Base-by-base conservation (phyloP, 2,797 vertebrate genomes). In the Neosalanx taihuensis region DNA sequence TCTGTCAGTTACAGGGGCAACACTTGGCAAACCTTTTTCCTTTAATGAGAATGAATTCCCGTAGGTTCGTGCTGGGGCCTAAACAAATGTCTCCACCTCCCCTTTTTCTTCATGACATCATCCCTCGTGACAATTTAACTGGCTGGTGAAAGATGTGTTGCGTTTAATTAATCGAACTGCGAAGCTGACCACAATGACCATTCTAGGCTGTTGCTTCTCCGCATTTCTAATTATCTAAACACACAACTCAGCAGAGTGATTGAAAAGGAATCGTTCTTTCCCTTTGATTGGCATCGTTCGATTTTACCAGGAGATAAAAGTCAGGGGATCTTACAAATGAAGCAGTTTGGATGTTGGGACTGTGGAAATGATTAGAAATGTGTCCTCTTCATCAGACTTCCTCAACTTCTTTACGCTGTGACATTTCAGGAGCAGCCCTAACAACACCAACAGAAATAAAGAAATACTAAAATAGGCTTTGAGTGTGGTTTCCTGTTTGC, bases 181-280 rank as follows among this genome's bases (percentile, higher is more conserved):
- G 53, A 71, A 76, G 76, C 80, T 57, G 57, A 83, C 81, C 64
- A 17, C 49, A 56, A n/a, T 65, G 71, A 23, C 37, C 35, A 68
- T 78, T 74, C 85, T 75, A 80, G 73, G 76, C 64, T 64, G 81
- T 77, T 77, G 74, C 81, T 83, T 80, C 85, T 83, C 80, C 78
- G 73, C 72, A 64, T 79, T 81, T 88, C 88, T 87, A 72, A 89
- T 90, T 88, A 77, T 88, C 88, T 87, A 72, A 89, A 89, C 87
- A 78, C 73, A 63, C 73, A 79, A 80, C 80, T 87, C 76, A 74
- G 60, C 79, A 84, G 85, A 88, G 91, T 86, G 90, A 90, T 85
- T 88, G 88, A 82, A 31, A 68, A 84, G 78, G 87, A 87, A 89
- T 90, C 86, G 64, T 78, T 83, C 78, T 63, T 75, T 84, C 76